Conservation (phyloP, 2,113 vertebrate genomes). For the Pelusios castaneus region DNA sequence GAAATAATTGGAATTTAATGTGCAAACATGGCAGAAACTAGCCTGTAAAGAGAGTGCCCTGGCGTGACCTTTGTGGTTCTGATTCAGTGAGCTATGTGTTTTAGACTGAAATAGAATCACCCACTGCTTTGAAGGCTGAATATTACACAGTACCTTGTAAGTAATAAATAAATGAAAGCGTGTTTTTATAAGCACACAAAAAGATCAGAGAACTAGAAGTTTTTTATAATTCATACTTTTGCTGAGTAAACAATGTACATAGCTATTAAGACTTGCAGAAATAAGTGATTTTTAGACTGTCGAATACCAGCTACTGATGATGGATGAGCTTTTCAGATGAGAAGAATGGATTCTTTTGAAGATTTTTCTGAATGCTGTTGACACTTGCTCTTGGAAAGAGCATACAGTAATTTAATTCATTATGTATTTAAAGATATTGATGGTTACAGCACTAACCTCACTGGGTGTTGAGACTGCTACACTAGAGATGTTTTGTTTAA, state of each 20-base stretch:
- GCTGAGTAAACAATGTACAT: slow-evolving; percentile 63
- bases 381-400: slow-evolving; percentile 20
- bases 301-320: slow-evolving; percentile 44
- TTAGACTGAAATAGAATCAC: neutral
- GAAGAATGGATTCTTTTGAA: slow-evolving; percentile 61
- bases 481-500: slow-evolving; percentile 10
- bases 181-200: slow-evolving; percentile 58
- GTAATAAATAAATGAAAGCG: slow-evolving; percentile 56
- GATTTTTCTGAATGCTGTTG: slow-evolving; percentile 43
- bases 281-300: slow-evolving; percentile 67
- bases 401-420: slow-evolving; percentile 60
- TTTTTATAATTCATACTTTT: slow-evolving; percentile 73
- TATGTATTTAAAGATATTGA: slow-evolving; percentile 27
- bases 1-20: slow-evolving; percentile 5
- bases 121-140: neutral
- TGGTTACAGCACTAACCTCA: slow-evolving; percentile 39
- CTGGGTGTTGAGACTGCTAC: neutral
- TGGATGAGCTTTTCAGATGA: slow-evolving; percentile 51
- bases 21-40: neutral
- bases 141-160: neutral
- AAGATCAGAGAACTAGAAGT: slow-evolving; percentile 67
- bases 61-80: slow-evolving; percentile 27
- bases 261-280: slow-evolving; percentile 69
- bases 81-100: neutral
- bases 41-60: slow-evolving; percentile 7